These are phyloP conservation scores for Drosophila subpulchrella DNA, from an alignment of 1,140 invertebrate genomes.

Conservation along the genomic window DNA sequence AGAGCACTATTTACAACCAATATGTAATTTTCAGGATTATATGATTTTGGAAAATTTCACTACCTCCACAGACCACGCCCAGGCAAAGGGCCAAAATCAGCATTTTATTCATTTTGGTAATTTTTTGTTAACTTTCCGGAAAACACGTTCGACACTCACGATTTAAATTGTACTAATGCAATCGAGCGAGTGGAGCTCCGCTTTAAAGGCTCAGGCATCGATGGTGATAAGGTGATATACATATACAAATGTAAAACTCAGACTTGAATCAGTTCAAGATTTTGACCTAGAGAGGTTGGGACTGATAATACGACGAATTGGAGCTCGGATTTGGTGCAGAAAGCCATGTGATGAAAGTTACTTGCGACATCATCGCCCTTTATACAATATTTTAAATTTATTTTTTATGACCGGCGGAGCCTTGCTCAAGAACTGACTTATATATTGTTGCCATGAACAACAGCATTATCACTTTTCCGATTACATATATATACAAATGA, in stretches of 20 bases:
- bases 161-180: slow-evolving; percentile 65
- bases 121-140: slow-evolving; percentile 24
- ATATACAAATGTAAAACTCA: slow-evolving; percentile 18
- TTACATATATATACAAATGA: slow-evolving; percentile 6
- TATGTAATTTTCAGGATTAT: background rate
- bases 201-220: slow-evolving; percentile 62
- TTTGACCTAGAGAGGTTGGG: slow-evolving; percentile 77
- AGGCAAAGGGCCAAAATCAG: slow-evolving; percentile 74
- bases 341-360: slow-evolving; percentile 72
- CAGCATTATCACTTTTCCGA: slow-evolving; percentile 4
- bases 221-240: slow-evolving; percentile 17
- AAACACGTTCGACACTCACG: slow-evolving; percentile 57
- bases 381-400: slow-evolving; percentile 16
- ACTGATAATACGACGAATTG: slow-evolving; percentile 25
- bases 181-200: slow-evolving; percentile 28
- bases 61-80: slow-evolving; percentile 76
- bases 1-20: background rate
- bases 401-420: slow-evolving; percentile 27
- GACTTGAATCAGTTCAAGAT: slow-evolving; percentile 69
- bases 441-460: slow-evolving; percentile 49
- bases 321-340: slow-evolving; percentile 76
- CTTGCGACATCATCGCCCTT: slow-evolving; percentile 57
- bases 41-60: slow-evolving; percentile 22
- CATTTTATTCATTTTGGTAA: slow-evolving; percentile 68
- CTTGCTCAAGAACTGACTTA: slow-evolving; percentile 40